These are phyloP conservation scores for Palloptera scutellata DNA, from an alignment of 2,888 invertebrate genomes.

Conservation along the genomic window DNA sequence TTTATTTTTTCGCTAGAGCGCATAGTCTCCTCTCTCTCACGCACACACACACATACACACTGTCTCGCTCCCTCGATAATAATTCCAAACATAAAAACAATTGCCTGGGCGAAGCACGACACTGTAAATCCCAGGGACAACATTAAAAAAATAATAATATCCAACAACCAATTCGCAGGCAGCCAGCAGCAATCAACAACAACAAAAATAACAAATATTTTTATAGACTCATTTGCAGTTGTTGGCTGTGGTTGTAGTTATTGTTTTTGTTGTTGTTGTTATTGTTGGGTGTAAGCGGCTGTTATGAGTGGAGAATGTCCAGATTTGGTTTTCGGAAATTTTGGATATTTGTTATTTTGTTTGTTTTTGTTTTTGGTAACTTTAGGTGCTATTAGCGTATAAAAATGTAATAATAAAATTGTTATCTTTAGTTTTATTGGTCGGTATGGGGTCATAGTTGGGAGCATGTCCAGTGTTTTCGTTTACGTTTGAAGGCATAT, in stretches of 20 bases:
- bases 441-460: conserved; percentile 13
- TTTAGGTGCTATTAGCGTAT: conserved; percentile 26
- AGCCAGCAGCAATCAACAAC: conserved; percentile 22
- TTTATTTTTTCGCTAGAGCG: conserved; percentile 42
- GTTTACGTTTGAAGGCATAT: conserved; percentile 11
- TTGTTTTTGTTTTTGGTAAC: not conserved
- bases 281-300: not conserved
- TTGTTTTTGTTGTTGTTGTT: not conserved
- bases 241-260: too few species aligned
- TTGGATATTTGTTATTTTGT: too few species aligned
- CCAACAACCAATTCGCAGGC: conserved; percentile 37
- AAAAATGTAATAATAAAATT: conserved; percentile 34
- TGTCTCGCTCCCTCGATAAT: not conserved
- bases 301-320: too few species aligned
- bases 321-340: too few species aligned
- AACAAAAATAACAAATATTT: conserved; percentile 38
- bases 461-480: conserved; percentile 14
- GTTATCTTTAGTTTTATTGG: conserved; percentile 30
- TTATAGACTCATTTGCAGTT: conserved; percentile 38
- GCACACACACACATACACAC: too few species aligned
- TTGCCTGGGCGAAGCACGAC: conserved; percentile 16
- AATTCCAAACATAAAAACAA: conserved; percentile 20
- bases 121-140: conserved; percentile 38
- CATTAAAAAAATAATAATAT: conserved; percentile 33
- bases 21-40: conserved; percentile 42